Conservation (phyloP, 92 coral and sea anemone species). For the Siderastrea radians region DNA sequence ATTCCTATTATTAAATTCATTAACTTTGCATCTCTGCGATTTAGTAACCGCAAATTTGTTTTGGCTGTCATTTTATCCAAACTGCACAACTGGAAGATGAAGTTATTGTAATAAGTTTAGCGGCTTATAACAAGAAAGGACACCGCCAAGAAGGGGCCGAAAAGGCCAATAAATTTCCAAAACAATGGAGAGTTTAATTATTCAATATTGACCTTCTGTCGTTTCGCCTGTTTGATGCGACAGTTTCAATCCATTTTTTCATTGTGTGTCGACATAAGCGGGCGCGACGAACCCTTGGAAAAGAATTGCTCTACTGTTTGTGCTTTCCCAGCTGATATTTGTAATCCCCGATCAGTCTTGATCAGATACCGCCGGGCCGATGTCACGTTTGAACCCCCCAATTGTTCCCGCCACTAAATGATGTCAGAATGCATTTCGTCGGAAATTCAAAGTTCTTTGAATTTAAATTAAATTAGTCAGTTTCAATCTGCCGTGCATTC, state of each 20-base stretch:
- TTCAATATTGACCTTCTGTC: slow-evolving; percentile 24
- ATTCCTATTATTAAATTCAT: slow-evolving; percentile 19
- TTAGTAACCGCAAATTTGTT: slow-evolving; percentile 44
- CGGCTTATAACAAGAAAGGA: slow-evolving; percentile 29
- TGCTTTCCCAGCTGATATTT: slow-evolving; percentile 2
- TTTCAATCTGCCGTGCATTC: slow-evolving; percentile 31
- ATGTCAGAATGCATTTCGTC: background rate
- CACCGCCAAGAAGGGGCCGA: slow-evolving; percentile 23
- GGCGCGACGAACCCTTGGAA: slow-evolving; percentile 17
- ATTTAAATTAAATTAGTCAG: slow-evolving; percentile 40
- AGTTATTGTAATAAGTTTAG: slow-evolving; percentile 19
- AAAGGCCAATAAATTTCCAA: background rate
- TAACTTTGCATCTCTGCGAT: background rate
- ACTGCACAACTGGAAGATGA: background rate
- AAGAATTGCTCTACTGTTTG: slow-evolving; percentile 6
- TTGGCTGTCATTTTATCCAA: slow-evolving; percentile 11
- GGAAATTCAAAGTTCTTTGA: slow-evolving; percentile 37
- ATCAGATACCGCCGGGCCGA: background rate
- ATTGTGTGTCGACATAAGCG: slow-evolving; percentile 2
- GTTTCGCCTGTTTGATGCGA: slow-evolving; percentile 14
- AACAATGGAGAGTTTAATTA: slow-evolving; percentile 14
- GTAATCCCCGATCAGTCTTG: background rate
- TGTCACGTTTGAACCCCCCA: slow-evolving; percentile 4
- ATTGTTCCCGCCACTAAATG: background rate
- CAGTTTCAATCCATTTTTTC: slow-evolving; percentile 8